Conservation (phyloP, 2,113 vertebrate species). For the Melospiza georgiana region DNA sequence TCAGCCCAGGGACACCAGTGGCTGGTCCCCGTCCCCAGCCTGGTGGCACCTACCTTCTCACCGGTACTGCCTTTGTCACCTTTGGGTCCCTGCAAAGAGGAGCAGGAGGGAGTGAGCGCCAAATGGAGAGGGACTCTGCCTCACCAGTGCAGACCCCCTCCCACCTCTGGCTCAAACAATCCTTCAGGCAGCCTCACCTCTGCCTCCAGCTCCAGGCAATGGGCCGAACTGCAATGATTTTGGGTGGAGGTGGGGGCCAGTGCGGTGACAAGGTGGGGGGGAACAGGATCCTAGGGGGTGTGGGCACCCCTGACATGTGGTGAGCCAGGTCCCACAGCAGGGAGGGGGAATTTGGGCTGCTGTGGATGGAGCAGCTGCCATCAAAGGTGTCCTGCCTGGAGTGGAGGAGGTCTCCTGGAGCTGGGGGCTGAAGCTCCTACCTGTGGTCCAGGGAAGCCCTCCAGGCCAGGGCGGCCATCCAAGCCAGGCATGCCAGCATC, state of each 20-base stretch:
- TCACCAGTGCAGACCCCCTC: neutral
- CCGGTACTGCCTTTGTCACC: slow-evolving; percentile 84
- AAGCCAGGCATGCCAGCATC: slow-evolving; percentile 67
- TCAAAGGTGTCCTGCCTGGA: neutral
- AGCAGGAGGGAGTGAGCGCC: neutral
- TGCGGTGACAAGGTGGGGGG: neutral
- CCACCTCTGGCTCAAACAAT: neutral
- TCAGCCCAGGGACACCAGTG: neutral
- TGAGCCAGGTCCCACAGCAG: accelerated
- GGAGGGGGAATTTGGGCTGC: neutral
- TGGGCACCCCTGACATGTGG: accelerated
- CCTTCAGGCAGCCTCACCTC: neutral
- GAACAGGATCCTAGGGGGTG: accelerated
- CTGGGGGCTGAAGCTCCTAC: slow-evolving; percentile 57
- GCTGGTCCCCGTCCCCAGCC: accelerated
- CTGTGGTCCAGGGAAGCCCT: slow-evolving; percentile 85
- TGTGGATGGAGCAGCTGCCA: neutral
- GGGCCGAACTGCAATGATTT: neutral
- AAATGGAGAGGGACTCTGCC: accelerated
- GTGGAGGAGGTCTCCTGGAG: accelerated
- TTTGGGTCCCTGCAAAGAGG: slow-evolving; percentile 82
- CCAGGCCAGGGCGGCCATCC: slow-evolving; percentile 85
- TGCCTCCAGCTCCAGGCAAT: neutral
- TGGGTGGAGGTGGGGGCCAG: neutral
- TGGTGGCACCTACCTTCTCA: slow-evolving; percentile 78